Evolutionary conservation across 30 jellyfish, hydroid and myxozoan genomes (phyloP).

Genomic region (Aurelia sp.): DNA sequence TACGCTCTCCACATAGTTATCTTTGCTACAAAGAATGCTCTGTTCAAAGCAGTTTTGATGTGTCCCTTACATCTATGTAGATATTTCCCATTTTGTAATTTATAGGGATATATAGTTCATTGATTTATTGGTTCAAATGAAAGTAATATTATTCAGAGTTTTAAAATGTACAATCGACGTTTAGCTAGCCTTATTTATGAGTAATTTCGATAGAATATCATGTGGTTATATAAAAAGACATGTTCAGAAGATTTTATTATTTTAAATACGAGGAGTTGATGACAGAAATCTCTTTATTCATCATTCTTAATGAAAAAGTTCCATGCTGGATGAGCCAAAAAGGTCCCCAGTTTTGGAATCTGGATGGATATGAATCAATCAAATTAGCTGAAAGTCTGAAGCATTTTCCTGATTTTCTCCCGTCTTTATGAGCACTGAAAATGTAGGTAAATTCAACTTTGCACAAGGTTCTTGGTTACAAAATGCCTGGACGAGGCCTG

Average conservation of each 20-base stretch:
- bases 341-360: too few species aligned
- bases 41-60: background rate
- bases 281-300: background rate
- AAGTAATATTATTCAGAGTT: constrained; percentile 27
- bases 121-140: background rate
- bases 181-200: constrained; percentile 19
- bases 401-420: too few species aligned
- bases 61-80: background rate
- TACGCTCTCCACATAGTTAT: background rate
- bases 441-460: too few species aligned
- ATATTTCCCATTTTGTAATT: background rate
- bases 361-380: too few species aligned
- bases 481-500: too few species aligned
- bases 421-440: too few species aligned
- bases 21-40: background rate
- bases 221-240: background rate
- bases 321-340: too few species aligned
- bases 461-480: too few species aligned
- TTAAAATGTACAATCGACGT: background rate
- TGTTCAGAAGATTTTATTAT: background rate
- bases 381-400: too few species aligned
- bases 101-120: background rate
- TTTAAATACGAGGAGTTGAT: background rate
- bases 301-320: background rate
- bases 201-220: background rate